A percentile compares a stretch with the other conserved stretches of the same genome.
phyloP scores from a whole-genome alignment of 2,797 vertebrate genomes.

The Thalassophryne amazonica region DNA sequence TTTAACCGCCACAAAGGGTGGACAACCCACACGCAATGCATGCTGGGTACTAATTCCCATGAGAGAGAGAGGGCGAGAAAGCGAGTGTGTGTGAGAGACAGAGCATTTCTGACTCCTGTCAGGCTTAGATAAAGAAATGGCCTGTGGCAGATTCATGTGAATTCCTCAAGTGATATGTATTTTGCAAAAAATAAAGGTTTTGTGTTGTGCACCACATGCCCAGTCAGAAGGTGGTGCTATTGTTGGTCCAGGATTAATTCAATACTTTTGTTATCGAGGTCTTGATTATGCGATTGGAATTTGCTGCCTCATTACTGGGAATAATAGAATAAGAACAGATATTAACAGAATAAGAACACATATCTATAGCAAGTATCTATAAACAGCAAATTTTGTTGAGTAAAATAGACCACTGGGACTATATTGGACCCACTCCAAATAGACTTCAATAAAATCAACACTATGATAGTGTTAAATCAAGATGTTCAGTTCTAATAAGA shows the following conservation, averaged over 20 bases:
- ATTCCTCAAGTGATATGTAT: constrained; percentile 55
- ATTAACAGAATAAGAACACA: too few species aligned
- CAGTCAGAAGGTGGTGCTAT: constrained; percentile 27
- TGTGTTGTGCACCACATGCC: constrained; percentile 37
- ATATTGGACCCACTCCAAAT: too few species aligned
- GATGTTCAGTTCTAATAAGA: too few species aligned
- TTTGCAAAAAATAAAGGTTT: constrained; percentile 16
- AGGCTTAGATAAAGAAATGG: constrained; percentile 66
- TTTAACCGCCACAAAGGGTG: constrained; percentile 93
- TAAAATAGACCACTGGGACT: too few species aligned
- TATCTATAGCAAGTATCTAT: too few species aligned
- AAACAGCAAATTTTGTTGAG: too few species aligned
- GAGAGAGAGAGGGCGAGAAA: too few species aligned
- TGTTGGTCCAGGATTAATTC: constrained; percentile 41
- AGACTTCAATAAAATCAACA: too few species aligned
- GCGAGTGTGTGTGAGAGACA: too few species aligned
- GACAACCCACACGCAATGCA: constrained; percentile 64
- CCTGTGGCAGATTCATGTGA: constrained; percentile 52
- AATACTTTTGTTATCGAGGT: constrained; percentile 44
- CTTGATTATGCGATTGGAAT: neutral
- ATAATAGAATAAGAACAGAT: too few species aligned
- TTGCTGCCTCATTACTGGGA: neutral
- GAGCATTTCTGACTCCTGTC: constrained; percentile 70
- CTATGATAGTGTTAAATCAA: too few species aligned
- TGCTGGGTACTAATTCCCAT: constrained; percentile 73